These are phyloP conservation scores for Gortyna flavago DNA, from an alignment of 2,888 invertebrate genomes.

Conservation along the genomic window DNA sequence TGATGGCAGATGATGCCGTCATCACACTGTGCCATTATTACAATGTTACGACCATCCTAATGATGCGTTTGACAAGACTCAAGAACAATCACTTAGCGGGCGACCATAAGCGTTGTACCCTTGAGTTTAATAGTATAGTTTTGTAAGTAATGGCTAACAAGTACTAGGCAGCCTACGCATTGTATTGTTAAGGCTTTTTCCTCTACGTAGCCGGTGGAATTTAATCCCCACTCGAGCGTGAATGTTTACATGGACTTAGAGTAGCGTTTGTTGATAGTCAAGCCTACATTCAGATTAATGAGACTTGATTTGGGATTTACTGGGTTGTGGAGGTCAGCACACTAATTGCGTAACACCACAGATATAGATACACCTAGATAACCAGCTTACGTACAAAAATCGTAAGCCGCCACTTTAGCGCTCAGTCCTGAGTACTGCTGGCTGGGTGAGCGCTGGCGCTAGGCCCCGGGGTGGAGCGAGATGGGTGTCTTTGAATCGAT, in stretches of 20 bases:
- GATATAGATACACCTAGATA: no score
- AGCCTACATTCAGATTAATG: not conserved
- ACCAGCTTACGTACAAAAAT: no score
- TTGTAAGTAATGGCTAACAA: constrained; percentile 37
- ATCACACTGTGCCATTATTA: not conserved
- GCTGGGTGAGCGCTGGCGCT: no score
- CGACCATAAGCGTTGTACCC: constrained; percentile 35
- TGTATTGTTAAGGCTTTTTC: constrained; percentile 52
- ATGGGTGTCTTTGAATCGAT: no score
- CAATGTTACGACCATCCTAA: constrained; percentile 1
- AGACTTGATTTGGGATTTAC: not conserved
- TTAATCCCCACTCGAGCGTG: constrained; percentile 41
- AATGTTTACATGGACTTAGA: constrained; percentile 26
- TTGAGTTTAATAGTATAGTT: constrained; percentile 54
- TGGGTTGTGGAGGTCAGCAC: not conserved
- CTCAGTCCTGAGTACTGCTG: no score
- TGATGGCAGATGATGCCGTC: no score
- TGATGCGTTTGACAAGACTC: constrained; percentile 25
- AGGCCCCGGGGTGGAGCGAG: no score
- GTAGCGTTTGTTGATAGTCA: constrained; percentile 11
- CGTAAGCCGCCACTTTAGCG: no score
- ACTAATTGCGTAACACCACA: not conserved
- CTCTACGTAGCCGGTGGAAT: constrained; percentile 40
- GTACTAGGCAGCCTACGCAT: constrained; percentile 35
- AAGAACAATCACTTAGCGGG: constrained; percentile 43